Base-by-base conservation (phyloP, 2,113 vertebrate genomes). In the Pteronura brasiliensis region DNA sequence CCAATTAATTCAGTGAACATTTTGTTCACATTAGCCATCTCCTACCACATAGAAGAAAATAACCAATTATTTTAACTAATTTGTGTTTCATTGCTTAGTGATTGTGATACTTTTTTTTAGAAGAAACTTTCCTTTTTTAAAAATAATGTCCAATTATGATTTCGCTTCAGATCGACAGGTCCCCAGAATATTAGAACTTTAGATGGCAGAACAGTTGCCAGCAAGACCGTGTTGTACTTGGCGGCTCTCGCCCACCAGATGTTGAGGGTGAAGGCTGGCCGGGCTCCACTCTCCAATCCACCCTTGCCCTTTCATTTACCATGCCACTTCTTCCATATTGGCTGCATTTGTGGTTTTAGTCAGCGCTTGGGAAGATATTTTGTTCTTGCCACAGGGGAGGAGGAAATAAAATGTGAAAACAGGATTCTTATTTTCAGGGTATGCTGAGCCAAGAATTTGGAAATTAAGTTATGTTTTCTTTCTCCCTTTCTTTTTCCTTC, bases 321-420 rank as follows among this genome's bases (percentile, higher is more conserved):
- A 3, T 36, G 49, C 93, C 93, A 39, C 77, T 92, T 76, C 94
- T 92, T 92, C 94, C 95, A 59, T 72, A 31, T 29, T 81, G 92
- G 96, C 92, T 95, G 36, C n/a, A 0, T 88, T 72, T 96, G 92
- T 23, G 94, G 90, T 96, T 93, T 96, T 52, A 82, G 10, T 85
- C 79, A 71, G 63, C 96, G 80, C 97, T 97, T 96, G 96, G 63
- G 79, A 86, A 96, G 95, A 93, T 72, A 97, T 91, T 97, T 92
- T 90, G 63, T 97, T 97, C 88, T 97, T 95, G 79, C 93, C 95
- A 83, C 86, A 69, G 83, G 90, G 93, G 80, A 95, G 36, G 91
- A 79, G 77, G 90, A 98, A 97, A 96, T 93, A 87, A 97, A 88
- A 93, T 96, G 80, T 93, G 81, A 96, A 97, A 93, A 97, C 52